Evolutionary conservation across 30 jellyfish, hydroid and myxozoan genomes (phyloP), one percentile per base, ranked within the genome.

Genomic region (Aurelia sp.): DNA sequence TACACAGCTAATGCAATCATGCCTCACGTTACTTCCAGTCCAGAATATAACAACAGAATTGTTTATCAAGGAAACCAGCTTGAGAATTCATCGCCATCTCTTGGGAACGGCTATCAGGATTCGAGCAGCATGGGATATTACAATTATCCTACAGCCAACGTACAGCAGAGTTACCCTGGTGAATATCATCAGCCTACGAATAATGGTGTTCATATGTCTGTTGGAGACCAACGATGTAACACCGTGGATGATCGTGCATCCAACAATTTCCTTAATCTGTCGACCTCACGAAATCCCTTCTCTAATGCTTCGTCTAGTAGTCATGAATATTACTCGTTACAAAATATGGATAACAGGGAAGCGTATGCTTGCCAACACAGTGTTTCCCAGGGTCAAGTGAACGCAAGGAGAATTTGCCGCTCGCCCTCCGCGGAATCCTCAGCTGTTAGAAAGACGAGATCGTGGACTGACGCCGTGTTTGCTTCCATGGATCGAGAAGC

Each of bases 401-500:
- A 64, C 74, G 31, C 78, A 13, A 53, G 92, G 44, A 58, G 92
- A 63, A 44, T 75, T 44, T 57, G 76, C 55, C 92, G 86, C 63
- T 75, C 86, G 72, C 82, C 82, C 63, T 72, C 82, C 63, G 41
- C 64, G 60, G 92, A 82, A 20, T 55, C 20, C 30, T 66, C 85
- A 65, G 62, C 91, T 78, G 90, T 52, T 4, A 60, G 92, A 40
- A 82, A 82, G 63, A 60, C 53, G 22, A 71, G 76, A 16, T 82
- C 92, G 38, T 82, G 92, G 92, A 71, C 92, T 38, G 92, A 82
- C 72, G 92, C 86, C 16, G 81, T 82, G n/a, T 82, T 82, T 60
- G 86, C 92, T 72, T 82, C 86, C 62, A 87, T 87, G 89, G 96
- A 87, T 47, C 72, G 96, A 19, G 90, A 76, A 69, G 90, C 87